phyloP scores from a whole-genome alignment of 1,140 invertebrate species.

The Sycobia sp. region DNA sequence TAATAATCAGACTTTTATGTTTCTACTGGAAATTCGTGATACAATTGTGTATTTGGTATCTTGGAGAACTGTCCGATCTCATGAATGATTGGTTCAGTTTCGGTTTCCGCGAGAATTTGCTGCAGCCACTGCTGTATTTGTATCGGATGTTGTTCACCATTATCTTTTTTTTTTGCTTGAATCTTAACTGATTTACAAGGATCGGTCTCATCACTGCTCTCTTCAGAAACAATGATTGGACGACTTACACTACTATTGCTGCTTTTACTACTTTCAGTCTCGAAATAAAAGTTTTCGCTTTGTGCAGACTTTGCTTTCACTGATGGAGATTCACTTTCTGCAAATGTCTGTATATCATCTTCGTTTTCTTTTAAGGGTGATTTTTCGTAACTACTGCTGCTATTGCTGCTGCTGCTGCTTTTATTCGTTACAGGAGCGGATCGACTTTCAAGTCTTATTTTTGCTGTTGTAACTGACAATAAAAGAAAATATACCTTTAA shows the following conservation, averaged over 20 bases:
- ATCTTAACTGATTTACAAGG: background rate
- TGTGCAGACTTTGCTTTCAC: background rate
- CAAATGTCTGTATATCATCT: background rate
- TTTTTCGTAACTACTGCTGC: conserved; percentile 2
- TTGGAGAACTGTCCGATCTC: conserved; percentile 60
- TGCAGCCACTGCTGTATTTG: conserved; percentile 66
- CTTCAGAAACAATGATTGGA: background rate
- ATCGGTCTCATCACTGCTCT: background rate
- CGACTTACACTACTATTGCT: background rate
- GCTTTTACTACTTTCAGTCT: conserved; percentile 2
- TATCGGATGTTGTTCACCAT: conserved; percentile 53
- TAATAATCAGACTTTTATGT: conserved; percentile 58
- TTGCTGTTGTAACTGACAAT: background rate
- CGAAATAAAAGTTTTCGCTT: conserved; percentile 4
- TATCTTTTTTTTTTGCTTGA: conserved; percentile 1
- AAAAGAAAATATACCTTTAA: too few relatives aligned
- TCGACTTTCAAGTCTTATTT: background rate
- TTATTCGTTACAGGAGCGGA: background rate
- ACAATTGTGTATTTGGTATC: conserved; percentile 59
- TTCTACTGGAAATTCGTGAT: conserved; percentile 64
- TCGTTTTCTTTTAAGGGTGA: background rate
- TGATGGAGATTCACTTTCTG: background rate
- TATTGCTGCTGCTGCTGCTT: background rate
- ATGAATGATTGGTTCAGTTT: conserved; percentile 62
- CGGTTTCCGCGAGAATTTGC: conserved; percentile 64